Conservation (phyloP, 2,113 vertebrate genomes). For the Haliaeetus leucogaster region DNA sequence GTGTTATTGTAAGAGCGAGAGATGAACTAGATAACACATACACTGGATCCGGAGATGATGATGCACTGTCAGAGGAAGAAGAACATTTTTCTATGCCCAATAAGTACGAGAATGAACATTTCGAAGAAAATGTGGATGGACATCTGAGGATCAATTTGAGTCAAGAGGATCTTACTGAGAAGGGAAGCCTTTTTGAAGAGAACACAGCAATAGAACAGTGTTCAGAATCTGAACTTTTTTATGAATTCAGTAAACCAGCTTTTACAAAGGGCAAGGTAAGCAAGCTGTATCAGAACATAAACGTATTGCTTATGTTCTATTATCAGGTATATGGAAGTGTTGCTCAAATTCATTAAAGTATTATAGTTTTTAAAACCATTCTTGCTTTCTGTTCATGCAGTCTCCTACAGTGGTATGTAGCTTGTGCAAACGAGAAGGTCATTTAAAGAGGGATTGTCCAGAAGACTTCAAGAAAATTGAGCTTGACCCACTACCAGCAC, state of each 20-base stretch:
- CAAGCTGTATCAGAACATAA: not conserved
- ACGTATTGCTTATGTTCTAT: not conserved
- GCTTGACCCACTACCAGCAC: constrained; percentile 81
- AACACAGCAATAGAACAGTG: not conserved
- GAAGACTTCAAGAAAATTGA: constrained; percentile 94
- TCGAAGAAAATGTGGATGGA: constrained; percentile 4
- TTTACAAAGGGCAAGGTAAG: constrained; percentile 93
- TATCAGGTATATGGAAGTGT: not conserved
- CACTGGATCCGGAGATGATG: constrained; percentile 80
- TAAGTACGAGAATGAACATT: constrained; percentile 31
- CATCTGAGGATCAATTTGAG: not conserved
- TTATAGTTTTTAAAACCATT: not conserved
- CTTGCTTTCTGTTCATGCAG: constrained; percentile 65
- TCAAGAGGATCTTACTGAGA: constrained; percentile 52
- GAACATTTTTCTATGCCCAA: constrained; percentile 33
- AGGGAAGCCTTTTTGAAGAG: constrained; percentile 34
- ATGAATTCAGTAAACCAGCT: constrained; percentile 82
- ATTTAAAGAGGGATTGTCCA: constrained; percentile 90
- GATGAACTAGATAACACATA: constrained; percentile 73
- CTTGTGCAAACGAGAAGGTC: constrained; percentile 91
- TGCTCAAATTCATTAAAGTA: not conserved
- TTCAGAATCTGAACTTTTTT: constrained; percentile 60
- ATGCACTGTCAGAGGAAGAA: constrained; percentile 80
- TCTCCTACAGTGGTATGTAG: constrained; percentile 87
- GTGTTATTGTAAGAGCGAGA: constrained; percentile 68